Conservation (phyloP, 2,888 invertebrate species). For the Smittia aterrima region DNA sequence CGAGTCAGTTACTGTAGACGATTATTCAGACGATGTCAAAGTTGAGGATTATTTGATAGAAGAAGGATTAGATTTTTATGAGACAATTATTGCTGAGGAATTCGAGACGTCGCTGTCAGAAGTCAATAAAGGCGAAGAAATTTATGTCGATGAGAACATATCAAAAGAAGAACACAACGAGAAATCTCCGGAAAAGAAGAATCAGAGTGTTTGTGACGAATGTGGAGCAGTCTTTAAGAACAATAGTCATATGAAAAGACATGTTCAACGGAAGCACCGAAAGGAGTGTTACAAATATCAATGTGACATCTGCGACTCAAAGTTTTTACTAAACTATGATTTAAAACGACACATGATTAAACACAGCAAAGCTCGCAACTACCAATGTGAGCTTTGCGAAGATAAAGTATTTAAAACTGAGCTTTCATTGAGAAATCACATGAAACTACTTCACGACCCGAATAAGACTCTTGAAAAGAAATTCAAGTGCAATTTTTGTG, state of each 20-base stretch:
- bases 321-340: conserved; percentile 6
- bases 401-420: conserved; percentile 14
- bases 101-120: neutral
- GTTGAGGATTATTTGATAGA: neutral
- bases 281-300: neutral
- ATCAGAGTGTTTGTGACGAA: neutral
- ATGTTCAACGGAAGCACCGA: conserved; percentile 15
- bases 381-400: neutral
- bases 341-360: conserved; percentile 18
- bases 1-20: neutral
- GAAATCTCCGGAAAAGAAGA: neutral
- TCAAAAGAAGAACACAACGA: conserved; percentile 1
- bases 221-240: neutral
- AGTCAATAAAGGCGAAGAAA: neutral
- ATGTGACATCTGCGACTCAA: neutral
- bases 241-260: neutral
- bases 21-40: neutral
- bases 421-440: neutral
- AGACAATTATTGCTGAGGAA: neutral
- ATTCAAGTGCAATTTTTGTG: conserved; percentile 8
- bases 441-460: neutral
- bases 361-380: neutral
- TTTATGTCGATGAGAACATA: neutral
- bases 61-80: neutral
- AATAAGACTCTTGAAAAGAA: neutral